Evolutionary conservation across 2,113 vertebrate genomes (phyloP).

Genomic region (Aldabrachelys gigantea): DNA sequence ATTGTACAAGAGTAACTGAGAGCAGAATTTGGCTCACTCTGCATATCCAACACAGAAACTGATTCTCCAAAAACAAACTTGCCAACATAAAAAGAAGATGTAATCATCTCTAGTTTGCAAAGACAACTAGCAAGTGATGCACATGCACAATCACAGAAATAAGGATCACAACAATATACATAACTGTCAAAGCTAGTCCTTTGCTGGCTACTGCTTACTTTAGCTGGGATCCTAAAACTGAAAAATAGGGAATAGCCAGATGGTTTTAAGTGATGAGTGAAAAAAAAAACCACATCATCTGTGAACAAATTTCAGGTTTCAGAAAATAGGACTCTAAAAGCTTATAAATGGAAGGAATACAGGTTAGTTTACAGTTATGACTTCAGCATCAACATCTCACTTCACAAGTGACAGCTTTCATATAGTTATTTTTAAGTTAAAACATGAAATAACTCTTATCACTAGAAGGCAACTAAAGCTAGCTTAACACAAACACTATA

Average conservation of each 20-base stretch:
- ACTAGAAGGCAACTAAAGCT: neutral
- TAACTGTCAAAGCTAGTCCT: neutral
- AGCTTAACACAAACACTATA: neutral
- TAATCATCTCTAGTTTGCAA: neutral
- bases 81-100: neutral
- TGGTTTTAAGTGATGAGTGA: neutral
- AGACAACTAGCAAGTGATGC: neutral
- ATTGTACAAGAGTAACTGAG: neutral
- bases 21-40: neutral
- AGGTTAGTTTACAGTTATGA: neutral
- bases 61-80: neutral
- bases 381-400: neutral
- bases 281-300: conserved; percentile 4
- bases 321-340: neutral
- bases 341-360: neutral
- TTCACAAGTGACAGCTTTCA: neutral
- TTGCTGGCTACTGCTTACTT: rapidly evolving
- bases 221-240: neutral
- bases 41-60: neutral
- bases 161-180: neutral
- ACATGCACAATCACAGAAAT: neutral
- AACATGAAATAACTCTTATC: neutral
- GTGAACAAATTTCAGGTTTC: neutral
- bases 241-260: neutral
- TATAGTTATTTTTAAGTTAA: neutral